Base-by-base conservation (phyloP, 2,113 vertebrate species). In the Mungos mungo region DNA sequence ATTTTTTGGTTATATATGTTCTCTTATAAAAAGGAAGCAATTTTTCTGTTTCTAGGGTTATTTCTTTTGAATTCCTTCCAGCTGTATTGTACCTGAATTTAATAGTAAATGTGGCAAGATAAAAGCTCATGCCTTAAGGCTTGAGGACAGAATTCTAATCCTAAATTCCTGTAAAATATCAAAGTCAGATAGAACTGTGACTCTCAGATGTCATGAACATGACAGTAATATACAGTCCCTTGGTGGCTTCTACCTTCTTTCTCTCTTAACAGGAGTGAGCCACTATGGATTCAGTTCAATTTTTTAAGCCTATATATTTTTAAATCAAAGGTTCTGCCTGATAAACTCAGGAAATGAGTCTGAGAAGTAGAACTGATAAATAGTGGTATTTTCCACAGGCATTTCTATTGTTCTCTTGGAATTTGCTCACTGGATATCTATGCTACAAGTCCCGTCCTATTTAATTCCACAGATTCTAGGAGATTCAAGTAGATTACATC, bases 1-100 rank as follows among this genome's bases (percentile, higher is more conserved):
- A 25, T 72, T 77, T 91, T 91, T 81, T 82, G 54, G 27, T 71
- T 41, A 47, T 33, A 29, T 92, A 65, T 91, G 35, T 77, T 96
- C 47, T 95, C 7, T 88, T 96, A 85, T 69, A 93, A 95, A 76
- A 89, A 95, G 31, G 83, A 97, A 88, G 16, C 16, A 63, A 90
- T 85, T 94, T 71, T 94, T 21, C 88, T 65, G 1, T 91, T 95
- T 94, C 35, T 45, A 76, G 35, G 60, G 38, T 76, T 96, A 81
- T 72, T 68, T 89, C 66, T 92, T 92, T 88, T 88, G 71, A 94
- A 92, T 72, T 86, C 6, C 45, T 31, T 16, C 66, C 11, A 45
- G 7, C 38, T 88, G 19, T 54, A 47, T 54, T 31, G 19, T 85
- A 27, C 13, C 11, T 47, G n/a, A 47, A 81, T 85, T 90, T 85